Percentiles rank a stretch among this genome's conserved stretches.
Evolutionary conservation across 2,797 vertebrate genomes (phyloP).

Genomic region (Numenius phaeopus): DNA sequence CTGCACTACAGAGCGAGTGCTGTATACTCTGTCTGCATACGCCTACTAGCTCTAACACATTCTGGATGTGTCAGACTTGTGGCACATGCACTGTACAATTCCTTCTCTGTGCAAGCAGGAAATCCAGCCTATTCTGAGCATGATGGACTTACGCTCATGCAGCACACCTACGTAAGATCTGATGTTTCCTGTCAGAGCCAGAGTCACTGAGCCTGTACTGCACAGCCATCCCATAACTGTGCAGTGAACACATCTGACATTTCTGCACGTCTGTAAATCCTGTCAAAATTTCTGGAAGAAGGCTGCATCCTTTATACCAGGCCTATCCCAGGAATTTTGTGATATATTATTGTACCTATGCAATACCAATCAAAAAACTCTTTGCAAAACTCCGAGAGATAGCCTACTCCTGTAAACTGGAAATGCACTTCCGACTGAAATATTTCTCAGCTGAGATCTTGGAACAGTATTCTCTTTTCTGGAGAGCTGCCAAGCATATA

Average conservation of each 20-base stretch:
- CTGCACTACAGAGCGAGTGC: constrained; percentile 13
- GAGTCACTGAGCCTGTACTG: not conserved
- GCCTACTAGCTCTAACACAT: constrained; percentile 66
- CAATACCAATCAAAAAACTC: not conserved
- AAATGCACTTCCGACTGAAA: constrained; percentile 58
- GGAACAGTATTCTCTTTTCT: constrained; percentile 38
- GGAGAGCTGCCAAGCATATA: constrained; percentile 63
- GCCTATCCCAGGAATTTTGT: not conserved
- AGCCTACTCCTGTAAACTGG: not conserved
- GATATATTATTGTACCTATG: not conserved
- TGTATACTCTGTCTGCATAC: constrained; percentile 47
- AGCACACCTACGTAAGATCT: not conserved
- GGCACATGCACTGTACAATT: constrained; percentile 55
- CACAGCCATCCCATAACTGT: not conserved
- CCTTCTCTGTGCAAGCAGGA: not conserved
- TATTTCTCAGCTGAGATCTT: constrained; percentile 60
- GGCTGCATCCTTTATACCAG: not conserved
- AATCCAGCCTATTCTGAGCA: constrained; percentile 25
- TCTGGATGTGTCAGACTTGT: constrained; percentile 70
- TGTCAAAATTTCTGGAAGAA: not conserved
- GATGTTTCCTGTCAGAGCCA: not conserved
- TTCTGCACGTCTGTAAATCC: not conserved
- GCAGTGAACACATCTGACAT: not conserved
- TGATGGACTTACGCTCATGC: not conserved
- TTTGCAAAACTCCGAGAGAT: not conserved